Evolutionary conservation across 30 jellyfish, hydroid and myxozoan genomes (phyloP), one percentile per base, ranked within the genome.

Genomic region (Hydra vulgaris): DNA sequence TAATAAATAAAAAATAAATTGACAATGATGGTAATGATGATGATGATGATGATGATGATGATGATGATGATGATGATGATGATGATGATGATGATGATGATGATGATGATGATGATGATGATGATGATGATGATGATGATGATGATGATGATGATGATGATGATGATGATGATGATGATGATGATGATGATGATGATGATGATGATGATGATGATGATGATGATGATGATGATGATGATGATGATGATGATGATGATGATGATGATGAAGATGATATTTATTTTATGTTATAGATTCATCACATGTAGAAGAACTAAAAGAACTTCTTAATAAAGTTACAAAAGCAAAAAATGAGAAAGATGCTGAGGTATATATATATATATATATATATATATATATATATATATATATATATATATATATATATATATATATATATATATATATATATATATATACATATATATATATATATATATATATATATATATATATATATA

Each of bases 301-400:
- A 20, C 79, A 78, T 20, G 21, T 22, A 18, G 53, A 78, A 78
- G 27, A 66, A 7, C 66, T 78, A 21, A 27, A 53, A 21, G 79
- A 27, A 12, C 54, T 53, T 53, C 26, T 78, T 15, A 54, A 54
- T 7, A 27, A 78, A 27, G 85, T 78, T 20, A 53, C 27, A 52
- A 17, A 23, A 53, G 21, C 74, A 8, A 78, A 78, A 78, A 77
- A 78, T 56, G 85, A 78, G 23, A 78, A 78, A 78, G 85, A 78
- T 27, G 53, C 78, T 0, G 85, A 78, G 85, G 85, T 78, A n/a
- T n/a, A 21, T 8, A 54, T 0, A 15, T n/a, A n/a, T n/a, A n/a
- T n/a, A n/a, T n/a, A n/a, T n/a, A n/a, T n/a, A n/a, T n/a, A n/a
- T n/a, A n/a, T n/a, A n/a, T n/a, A n/a, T n/a, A n/a, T n/a, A n/a